These are phyloP conservation scores for Phymastichus coffea DNA, from an alignment of 1,140 invertebrate genomes.

Conservation along the genomic window DNA sequence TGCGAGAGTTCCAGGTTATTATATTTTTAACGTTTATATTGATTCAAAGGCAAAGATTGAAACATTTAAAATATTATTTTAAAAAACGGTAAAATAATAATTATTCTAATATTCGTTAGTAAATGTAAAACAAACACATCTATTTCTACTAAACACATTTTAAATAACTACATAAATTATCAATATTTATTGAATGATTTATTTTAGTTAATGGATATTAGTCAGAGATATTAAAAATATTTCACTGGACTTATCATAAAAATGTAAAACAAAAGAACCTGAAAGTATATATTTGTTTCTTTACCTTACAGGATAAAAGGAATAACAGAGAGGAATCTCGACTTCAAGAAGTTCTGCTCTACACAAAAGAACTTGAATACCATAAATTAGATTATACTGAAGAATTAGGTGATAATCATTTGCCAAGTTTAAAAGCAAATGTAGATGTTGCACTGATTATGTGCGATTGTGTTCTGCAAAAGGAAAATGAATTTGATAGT, in stretches of 20 bases:
- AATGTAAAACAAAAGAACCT: no score
- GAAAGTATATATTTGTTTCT: slow-evolving; percentile 26
- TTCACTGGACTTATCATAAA: no score
- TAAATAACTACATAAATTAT: no score
- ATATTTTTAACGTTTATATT: slow-evolving; percentile 2
- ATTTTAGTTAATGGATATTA: no score
- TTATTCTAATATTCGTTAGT: neutral
- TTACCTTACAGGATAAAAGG: slow-evolving; percentile 65
- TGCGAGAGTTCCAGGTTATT: slow-evolving; percentile 80
- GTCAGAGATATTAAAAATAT: no score
- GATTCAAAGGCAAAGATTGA: neutral
- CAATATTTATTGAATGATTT: no score
- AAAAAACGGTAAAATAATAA: slow-evolving; percentile 1
- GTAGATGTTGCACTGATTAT: slow-evolving; percentile 67
- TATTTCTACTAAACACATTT: slow-evolving; percentile 3
- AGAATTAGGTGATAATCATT: slow-evolving; percentile 61
- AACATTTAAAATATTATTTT: no score
- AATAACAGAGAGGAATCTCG: slow-evolving; percentile 76
- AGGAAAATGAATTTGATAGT: slow-evolving; percentile 56
- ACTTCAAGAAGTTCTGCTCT: slow-evolving; percentile 75
- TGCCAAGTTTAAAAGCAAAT: slow-evolving; percentile 67
- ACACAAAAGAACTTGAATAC: slow-evolving; percentile 74
- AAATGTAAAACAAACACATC: neutral
- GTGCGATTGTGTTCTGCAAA: slow-evolving; percentile 59
- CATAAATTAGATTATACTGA: slow-evolving; percentile 66